Percentiles rank a stretch among this genome's conserved stretches.
phyloP scores from a whole-genome alignment of 2,113 vertebrate genomes.

The Petrocephalus zakoni region DNA sequence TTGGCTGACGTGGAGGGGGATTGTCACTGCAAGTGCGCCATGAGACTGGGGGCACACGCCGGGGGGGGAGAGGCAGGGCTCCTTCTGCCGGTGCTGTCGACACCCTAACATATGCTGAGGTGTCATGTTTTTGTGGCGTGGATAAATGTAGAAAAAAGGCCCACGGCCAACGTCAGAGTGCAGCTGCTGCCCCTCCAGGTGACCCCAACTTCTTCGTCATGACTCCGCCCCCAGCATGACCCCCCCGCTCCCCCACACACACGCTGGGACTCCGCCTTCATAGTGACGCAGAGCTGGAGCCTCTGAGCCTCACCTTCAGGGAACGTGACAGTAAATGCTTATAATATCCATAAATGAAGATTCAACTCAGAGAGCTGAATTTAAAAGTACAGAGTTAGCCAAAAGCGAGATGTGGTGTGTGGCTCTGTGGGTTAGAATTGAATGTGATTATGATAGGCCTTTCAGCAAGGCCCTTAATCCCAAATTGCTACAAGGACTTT shows the following conservation, averaged over 20 bases:
- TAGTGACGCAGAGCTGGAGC: background rate
- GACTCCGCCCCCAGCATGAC: background rate
- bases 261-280: background rate
- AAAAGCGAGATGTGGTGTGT: background rate
- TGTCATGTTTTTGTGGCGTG: background rate
- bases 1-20: constrained; percentile 52
- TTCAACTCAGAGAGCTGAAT: background rate
- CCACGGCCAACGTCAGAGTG: background rate
- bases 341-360: background rate
- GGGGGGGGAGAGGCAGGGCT: constrained; percentile 9
- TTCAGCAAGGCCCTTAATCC: background rate
- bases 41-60: background rate
- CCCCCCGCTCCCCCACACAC: background rate
- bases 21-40: constrained; percentile 39
- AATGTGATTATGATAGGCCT: background rate
- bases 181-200: background rate
- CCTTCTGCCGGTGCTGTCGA: background rate
- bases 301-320: background rate
- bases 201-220: background rate
- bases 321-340: background rate
- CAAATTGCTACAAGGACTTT: background rate
- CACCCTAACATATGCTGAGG: background rate
- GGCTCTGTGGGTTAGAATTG: background rate
- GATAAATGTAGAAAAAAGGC: background rate
- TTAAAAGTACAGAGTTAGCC: background rate